Base-by-base conservation (phyloP, 2,888 invertebrate genomes). In the Andricus curvator region DNA sequence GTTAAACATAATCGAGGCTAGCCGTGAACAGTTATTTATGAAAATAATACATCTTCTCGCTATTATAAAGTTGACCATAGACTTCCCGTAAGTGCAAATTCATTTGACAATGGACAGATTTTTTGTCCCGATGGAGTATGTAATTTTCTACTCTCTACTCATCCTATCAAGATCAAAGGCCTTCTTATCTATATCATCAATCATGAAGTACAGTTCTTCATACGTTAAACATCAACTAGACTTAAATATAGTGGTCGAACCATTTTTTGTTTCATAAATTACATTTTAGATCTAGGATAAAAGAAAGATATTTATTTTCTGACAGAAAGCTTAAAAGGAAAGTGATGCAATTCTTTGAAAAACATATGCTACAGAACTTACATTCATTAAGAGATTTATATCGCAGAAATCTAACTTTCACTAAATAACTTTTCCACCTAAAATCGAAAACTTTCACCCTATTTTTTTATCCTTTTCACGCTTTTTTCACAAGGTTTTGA, bases 171-270 rank as follows among this genome's bases (percentile, higher is more conserved):
- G 74, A 74, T 74, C 33, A n/a, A 74, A 74, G 74, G 33, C 56
- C 33, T 33, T 74, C 74, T 74, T 74, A 74, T 74, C 74, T 56
- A 4, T 56, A n/a, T 56, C 51, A 56, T 74, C 51, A 74, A 74
- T 74, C 74, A 33, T n/a, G 17, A 74, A 74, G 74, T 74, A 74
- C 74, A 56, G 74, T 74, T 74, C 74, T 74, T 60, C 56, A 51
- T 74, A n/a, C 33, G 15, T 37, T 37, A 20, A 74, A 56, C 56
- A 25, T 74, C 33, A 74, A 56, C 56, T 37, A 37, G 22, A 37
- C 37, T 74, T 74, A 56, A 33, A 37, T 74, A 56, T 56, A n/a
- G 37, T 56, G 33, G 22, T 74, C 25, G 6, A n/a, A n/a, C n/a
- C 29, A 25, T 74, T 74, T 56, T 74, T 56, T 56, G 11, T 74